A percentile compares a stretch with the other conserved stretches of the same genome.
These are phyloP conservation scores for Ericerus pela DNA, from an alignment of 1,140 invertebrate species.

Conservation along the genomic window DNA sequence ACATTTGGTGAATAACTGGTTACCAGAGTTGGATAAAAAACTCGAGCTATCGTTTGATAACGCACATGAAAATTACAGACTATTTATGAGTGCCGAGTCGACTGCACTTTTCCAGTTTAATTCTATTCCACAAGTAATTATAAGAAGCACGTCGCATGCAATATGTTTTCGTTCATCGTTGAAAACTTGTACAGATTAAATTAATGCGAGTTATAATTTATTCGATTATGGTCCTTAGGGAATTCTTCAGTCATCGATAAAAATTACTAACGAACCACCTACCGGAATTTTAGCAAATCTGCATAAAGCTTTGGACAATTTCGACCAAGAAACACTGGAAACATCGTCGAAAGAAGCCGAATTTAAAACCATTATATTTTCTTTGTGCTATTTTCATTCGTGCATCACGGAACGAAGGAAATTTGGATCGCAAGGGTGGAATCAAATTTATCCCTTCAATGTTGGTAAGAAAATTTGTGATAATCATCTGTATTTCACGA, in stretches of 20 bases:
- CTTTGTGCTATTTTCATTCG: slow-evolving; percentile 90
- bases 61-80: slow-evolving; percentile 51
- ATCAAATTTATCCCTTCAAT: slow-evolving; percentile 50
- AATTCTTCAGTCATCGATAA: slow-evolving; percentile 83
- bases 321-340: slow-evolving; percentile 82
- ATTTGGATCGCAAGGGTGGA: slow-evolving; percentile 93
- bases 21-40: slow-evolving; percentile 75
- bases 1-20: slow-evolving; percentile 79
- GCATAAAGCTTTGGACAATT: slow-evolving; percentile 86
- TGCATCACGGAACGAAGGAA: slow-evolving; percentile 82
- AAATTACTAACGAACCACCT: slow-evolving; percentile 92
- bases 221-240: slow-evolving; percentile 39
- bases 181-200: not conserved
- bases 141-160: not conserved
- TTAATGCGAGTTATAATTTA: not conserved
- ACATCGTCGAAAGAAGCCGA: slow-evolving; percentile 86
- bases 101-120: slow-evolving; percentile 40
- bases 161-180: not conserved
- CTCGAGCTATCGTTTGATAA: slow-evolving; percentile 60
- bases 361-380: slow-evolving; percentile 83
- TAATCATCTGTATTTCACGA: not conserved
- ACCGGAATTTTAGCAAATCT: slow-evolving; percentile 87
- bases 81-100: slow-evolving; percentile 58
- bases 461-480: no score
- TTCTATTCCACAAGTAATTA: slow-evolving; percentile 45